Evolutionary conservation across 1,140 invertebrate genomes (phyloP), one percentile per base, ranked within the genome.

Genomic region (Drosophila punjabiensis): DNA sequence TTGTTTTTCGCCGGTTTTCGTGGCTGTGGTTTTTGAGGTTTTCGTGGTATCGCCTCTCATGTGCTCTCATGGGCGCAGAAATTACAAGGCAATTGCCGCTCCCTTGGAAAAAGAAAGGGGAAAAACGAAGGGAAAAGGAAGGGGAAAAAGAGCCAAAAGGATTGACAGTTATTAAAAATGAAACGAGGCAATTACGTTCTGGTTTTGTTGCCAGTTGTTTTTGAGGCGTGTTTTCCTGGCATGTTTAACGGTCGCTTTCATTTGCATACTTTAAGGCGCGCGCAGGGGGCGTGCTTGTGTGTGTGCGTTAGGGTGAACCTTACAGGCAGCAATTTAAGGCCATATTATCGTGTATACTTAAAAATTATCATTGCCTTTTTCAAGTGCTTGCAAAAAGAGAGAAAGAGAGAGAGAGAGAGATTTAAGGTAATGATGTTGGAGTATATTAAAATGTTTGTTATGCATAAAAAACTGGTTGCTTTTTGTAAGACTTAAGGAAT

Each of bases 91-190:
- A 89, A 89, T 88, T 84, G 85, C 43, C 85, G 84, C 85, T 58
- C 84, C 77, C 84, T 76, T n/a, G 28, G 32, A 71, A 32, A 58
- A 65, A 1, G 16, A 1, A 28, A 18, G 11, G 48, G 28, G 20
- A 18, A 50, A 61, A 41, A 56, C 4, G 10, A 32, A 33, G 13
- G 28, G 6, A 24, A 56, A 13, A 10, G 5, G 37, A 6, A 33
- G 11, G 33, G 28, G 32, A 53, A 50, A 65, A 78, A 68, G 47
- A 59, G 78, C 77, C 73, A 87, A 89, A 87, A 81, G 86, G 85
- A 89, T 88, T 88, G 84, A 89, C 84, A 85, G 86, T 88, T 88
- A 88, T 88, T 88, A 89, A 88, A 88, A 84, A 88, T 81, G 84
- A 88, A 88, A 88, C 84, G 85, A 89, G 84, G 85, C 84, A 88